phyloP scores from a whole-genome alignment of 2,113 vertebrate species.

The Formicarius rufipectus region DNA sequence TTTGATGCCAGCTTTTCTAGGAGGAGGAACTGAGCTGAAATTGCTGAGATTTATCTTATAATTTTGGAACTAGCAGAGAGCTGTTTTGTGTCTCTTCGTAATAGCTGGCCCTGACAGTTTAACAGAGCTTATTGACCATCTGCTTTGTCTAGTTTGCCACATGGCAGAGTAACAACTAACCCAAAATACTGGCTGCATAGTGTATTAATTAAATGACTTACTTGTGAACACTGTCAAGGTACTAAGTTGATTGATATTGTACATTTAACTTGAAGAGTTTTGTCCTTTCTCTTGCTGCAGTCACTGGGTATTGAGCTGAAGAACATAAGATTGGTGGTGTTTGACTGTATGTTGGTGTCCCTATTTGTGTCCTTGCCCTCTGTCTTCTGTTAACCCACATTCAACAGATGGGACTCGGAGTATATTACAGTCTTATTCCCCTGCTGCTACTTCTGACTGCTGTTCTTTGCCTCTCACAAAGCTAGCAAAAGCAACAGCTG shows the following conservation, averaged over 20 bases:
- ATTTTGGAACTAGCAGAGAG: conserved; percentile 5
- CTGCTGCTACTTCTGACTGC: conserved; percentile 41
- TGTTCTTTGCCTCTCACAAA: conserved; percentile 19
- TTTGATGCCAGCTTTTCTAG: not conserved
- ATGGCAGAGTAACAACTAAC: conserved; percentile 55
- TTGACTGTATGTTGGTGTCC: not conserved
- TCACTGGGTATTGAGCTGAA: not conserved
- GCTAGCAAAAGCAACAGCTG: conserved; percentile 51
- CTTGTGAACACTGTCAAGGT: not conserved
- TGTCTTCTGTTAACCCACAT: not conserved
- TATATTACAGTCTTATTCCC: conserved; percentile 11
- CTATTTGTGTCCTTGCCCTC: not conserved
- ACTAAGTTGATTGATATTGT: not conserved
- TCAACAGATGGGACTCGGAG: conserved; percentile 10
- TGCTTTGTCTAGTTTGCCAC: conserved; percentile 72
- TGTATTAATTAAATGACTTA: conserved; percentile 32
- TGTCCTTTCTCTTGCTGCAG: not conserved
- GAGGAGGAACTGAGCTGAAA: not conserved
- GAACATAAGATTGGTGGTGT: not conserved
- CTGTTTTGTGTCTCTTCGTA: conserved; percentile 24
- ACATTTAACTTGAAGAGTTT: not conserved
- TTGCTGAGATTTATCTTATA: conserved; percentile 15
- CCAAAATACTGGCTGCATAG: conserved; percentile 47
- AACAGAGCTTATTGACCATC: conserved; percentile 71
- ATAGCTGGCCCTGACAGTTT: conserved; percentile 54